A percentile compares a stretch with the other conserved stretches of the same genome.
Evolutionary conservation across 2,797 vertebrate species (phyloP).

Genomic region (Staurois parvus): DNA sequence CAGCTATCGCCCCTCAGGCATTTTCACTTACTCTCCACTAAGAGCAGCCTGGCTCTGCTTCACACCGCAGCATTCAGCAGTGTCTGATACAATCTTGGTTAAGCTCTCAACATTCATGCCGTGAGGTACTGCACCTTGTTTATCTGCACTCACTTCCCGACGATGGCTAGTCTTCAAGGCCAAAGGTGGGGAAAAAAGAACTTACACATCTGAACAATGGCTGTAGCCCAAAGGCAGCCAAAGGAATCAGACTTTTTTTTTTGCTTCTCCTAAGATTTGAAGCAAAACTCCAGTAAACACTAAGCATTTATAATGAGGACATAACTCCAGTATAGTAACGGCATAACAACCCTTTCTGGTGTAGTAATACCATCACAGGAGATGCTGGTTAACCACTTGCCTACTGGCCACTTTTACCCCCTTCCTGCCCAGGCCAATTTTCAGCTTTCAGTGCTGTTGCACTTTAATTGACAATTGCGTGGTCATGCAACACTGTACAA

Average conservation of each 20-base stretch:
- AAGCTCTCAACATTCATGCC: slow-evolving; percentile 1
- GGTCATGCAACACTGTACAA: no score
- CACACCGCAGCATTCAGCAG: slow-evolving; percentile 2
- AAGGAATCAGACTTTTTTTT: background rate
- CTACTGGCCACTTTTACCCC: no score
- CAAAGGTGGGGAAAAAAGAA: background rate
- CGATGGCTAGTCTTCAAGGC: slow-evolving; percentile 8
- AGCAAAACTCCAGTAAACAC: no score
- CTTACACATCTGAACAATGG: background rate
- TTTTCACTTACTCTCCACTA: slow-evolving; percentile 16
- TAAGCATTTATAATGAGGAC: background rate
- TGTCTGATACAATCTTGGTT: slow-evolving; percentile 28
- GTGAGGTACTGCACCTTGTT: slow-evolving; percentile 40
- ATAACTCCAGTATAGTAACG: no score
- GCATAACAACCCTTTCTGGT: no score
- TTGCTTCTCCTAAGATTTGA: no score
- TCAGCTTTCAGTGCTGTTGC: no score
- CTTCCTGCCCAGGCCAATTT: no score
- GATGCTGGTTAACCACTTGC: no score
- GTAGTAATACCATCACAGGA: no score
- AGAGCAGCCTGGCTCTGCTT: slow-evolving; percentile 32
- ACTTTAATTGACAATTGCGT: no score
- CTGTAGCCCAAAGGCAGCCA: background rate
- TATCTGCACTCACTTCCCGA: slow-evolving; percentile 24
- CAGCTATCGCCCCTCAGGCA: slow-evolving; percentile 30